A percentile compares a stretch with the other conserved stretches of the same genome.
Evolutionary conservation across 2,113 vertebrate genomes (phyloP).

Genomic region (Lynx canadensis): DNA sequence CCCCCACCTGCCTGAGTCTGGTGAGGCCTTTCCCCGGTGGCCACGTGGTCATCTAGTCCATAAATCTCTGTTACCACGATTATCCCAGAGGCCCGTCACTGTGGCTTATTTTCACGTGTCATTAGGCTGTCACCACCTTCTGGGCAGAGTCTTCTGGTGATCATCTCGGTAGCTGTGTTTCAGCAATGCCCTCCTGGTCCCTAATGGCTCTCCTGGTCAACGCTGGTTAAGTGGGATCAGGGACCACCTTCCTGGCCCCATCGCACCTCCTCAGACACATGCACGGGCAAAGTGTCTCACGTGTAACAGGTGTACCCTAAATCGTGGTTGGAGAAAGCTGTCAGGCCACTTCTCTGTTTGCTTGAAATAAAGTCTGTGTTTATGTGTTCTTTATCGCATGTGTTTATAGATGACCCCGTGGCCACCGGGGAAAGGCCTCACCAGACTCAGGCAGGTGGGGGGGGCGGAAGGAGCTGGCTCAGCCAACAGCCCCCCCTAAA

Average conservation of each 20-base stretch:
- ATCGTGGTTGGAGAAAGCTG: background rate
- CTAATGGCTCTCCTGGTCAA: background rate
- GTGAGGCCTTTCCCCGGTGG: background rate
- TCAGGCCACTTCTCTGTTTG: fast-evolving
- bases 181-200: fast-evolving
- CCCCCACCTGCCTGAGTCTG: background rate
- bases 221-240: background rate
- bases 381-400: fast-evolving
- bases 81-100: background rate
- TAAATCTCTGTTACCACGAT: fast-evolving
- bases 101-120: background rate
- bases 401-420: no score
- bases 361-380: fast-evolving
- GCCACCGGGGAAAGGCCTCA: no score
- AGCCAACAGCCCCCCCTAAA: no score
- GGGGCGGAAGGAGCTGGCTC: no score
- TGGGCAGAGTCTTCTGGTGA: fast-evolving
- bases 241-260: fast-evolving
- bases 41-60: fast-evolving
- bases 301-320: fast-evolving
- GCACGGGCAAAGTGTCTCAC: fast-evolving
- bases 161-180: no score
- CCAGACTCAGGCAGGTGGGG: no score
- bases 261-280: fast-evolving
- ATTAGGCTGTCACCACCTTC: fast-evolving